These are phyloP conservation scores for Bibio marci DNA, from an alignment of 2,888 invertebrate genomes.

Conservation along the genomic window DNA sequence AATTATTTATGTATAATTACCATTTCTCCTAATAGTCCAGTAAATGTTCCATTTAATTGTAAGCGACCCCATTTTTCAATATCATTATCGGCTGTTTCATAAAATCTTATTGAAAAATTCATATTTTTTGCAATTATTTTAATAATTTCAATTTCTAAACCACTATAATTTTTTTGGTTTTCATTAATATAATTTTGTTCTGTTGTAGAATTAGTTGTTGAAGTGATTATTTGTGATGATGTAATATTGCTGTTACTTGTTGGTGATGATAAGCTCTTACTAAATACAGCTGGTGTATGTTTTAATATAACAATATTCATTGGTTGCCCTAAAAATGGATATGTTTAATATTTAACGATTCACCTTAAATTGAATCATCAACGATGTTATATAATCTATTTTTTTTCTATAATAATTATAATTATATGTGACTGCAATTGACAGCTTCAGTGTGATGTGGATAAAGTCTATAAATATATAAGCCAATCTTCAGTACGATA, in stretches of 20 bases:
- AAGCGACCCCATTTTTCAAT: slow-evolving; percentile 50
- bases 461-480: too few species aligned
- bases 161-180: slow-evolving; percentile 28
- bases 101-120: slow-evolving; percentile 52
- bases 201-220: too few species aligned
- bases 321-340: slow-evolving; percentile 34
- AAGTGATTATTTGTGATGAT: too few species aligned
- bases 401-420: too few species aligned
- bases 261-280: too few species aligned
- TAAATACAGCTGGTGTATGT: slow-evolving; percentile 47
- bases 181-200: slow-evolving; percentile 6
- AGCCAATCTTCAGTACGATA: too few species aligned
- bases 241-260: too few species aligned
- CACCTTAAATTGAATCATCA: too few species aligned
- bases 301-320: slow-evolving; percentile 45
- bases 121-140: slow-evolving; percentile 46
- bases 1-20: slow-evolving; percentile 13
- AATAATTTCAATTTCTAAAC: slow-evolving; percentile 54
- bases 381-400: too few species aligned
- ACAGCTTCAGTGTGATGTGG: too few species aligned
- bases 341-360: too few species aligned
- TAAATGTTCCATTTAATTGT: slow-evolving; percentile 43
- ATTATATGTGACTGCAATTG: too few species aligned
- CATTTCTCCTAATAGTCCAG: slow-evolving; percentile 60
- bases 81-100: slow-evolving; percentile 42